Evolutionary conservation across 2,888 invertebrate species (phyloP).

Genomic region (Labia minor): DNA sequence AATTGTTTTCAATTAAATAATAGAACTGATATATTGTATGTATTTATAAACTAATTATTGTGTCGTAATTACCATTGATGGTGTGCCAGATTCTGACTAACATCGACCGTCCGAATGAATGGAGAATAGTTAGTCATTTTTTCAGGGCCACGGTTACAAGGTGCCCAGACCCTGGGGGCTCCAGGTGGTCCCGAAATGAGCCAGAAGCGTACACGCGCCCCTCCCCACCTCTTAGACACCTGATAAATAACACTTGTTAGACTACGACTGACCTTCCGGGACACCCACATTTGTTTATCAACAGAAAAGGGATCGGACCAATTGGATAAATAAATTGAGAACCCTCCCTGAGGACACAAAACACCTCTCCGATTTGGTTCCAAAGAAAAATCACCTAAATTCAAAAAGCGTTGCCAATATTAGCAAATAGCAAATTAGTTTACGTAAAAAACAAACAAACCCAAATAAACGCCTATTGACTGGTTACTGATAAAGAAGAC

Average conservation of each 20-base stretch:
- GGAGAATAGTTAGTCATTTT: too few relatives aligned
- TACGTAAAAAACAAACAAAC: neutral
- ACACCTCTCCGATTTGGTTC: neutral
- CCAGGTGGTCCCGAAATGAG: neutral
- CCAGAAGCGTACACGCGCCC: neutral
- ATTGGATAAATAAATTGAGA: neutral
- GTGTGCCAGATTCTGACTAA: too few relatives aligned
- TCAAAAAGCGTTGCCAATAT: neutral
- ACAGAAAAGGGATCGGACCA: neutral
- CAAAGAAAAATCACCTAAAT: neutral
- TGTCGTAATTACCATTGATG: too few relatives aligned
- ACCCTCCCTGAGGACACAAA: neutral
- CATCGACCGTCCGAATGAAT: too few relatives aligned
- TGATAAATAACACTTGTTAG: slow-evolving; percentile 8
- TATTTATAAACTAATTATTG: too few relatives aligned
- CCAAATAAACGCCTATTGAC: neutral
- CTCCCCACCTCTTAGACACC: neutral
- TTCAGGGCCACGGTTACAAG: neutral
- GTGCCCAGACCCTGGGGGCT: neutral
- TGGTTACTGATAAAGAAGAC: too few relatives aligned
- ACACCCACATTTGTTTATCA: neutral
- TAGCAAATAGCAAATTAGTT: neutral
- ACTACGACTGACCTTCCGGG: neutral
- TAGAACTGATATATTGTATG: too few relatives aligned
- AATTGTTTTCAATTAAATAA: too few relatives aligned